Percentiles rank a stretch among this genome's conserved stretches.
Conservation (phyloP, 2,797 vertebrate species). For the Eupleurogrammus muticus region DNA sequence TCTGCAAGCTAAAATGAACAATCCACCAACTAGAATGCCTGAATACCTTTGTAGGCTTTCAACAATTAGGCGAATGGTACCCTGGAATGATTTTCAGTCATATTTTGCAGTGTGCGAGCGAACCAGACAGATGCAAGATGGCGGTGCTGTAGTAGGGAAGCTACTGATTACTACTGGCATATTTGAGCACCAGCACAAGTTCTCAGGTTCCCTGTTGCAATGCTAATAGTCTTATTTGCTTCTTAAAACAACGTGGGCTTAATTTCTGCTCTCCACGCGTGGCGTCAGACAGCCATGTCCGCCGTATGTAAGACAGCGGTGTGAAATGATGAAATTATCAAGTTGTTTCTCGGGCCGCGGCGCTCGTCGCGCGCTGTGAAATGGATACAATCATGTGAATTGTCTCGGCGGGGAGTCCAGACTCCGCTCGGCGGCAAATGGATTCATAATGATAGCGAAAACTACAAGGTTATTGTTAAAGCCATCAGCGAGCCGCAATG, state of each 20-base stretch:
- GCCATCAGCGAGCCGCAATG: slow-evolving; percentile 30
- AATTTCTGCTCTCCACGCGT: neutral
- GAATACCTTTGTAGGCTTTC: no score
- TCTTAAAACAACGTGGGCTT: slow-evolving; percentile 3
- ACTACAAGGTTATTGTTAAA: slow-evolving; percentile 34
- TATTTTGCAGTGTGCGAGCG: no score
- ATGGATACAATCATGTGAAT: slow-evolving; percentile 48
- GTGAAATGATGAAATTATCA: slow-evolving; percentile 46
- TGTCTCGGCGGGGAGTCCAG: slow-evolving; percentile 37
- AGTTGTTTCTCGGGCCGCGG: slow-evolving; percentile 28
- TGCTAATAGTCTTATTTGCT: neutral
- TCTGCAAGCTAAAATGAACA: no score
- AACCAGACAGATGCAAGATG: no score
- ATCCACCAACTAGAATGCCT: no score
- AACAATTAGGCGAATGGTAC: no score
- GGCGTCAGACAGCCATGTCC: neutral
- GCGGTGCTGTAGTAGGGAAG: no score
- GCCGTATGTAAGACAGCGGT: slow-evolving; percentile 21
- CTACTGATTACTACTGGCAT: no score
- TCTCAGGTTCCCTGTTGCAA: neutral
- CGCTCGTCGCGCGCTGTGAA: slow-evolving; percentile 42
- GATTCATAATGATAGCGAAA: slow-evolving; percentile 50
- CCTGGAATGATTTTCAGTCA: no score
- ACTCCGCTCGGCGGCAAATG: slow-evolving; percentile 40
- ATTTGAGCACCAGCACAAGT: neutral